Base-by-base conservation (phyloP, 2,888 invertebrate species). In the Congeria kusceri region DNA sequence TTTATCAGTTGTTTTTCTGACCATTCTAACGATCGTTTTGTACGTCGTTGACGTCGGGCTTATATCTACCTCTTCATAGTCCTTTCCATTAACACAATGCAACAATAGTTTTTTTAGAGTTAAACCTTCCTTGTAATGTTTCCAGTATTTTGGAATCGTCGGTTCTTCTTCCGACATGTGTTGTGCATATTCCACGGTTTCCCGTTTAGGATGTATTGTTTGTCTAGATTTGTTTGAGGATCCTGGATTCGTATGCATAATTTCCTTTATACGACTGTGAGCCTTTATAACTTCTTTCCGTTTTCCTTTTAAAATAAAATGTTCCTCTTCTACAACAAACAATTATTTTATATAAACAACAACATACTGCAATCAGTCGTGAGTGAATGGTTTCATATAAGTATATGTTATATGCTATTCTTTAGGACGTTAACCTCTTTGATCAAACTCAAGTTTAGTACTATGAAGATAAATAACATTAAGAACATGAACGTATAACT, bases 1-100 rank as follows among this genome's bases (percentile, higher is more conserved):
- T 27, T 15, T 0, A 1, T 82, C 67, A 86, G 83, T 86, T 0
- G 87, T 86, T 5, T 72, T 74, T 2, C 72, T 39, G 18, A 89
- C 66, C 29, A 89, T 46, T 3, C 71, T 57, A 20, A 62, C 56
- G 9, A 89, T 83, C 13, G 78, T 80, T 9, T 67, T 61, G 49
- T 77, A 79, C 1, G 75, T 76, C 13, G 57, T 23, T 7, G 53
- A 28, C 15, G 77, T 11, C 0, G 4, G 1, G 7, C 20, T 28
- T 2, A 77, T 28, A 3, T 15, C 25, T 3, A 62, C 62, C 25
- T 49, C 62, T n/a, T 58, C 39, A 20, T 56, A 61, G 7, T 49
- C 47, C 4, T 32, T 59, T 27, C 23, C 49, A 11, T 25, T n/a
- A 5, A 46, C n/a, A 20, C 15, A 1, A 18, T 27, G 18, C 23